Evolutionary conservation across 2,113 vertebrate species (phyloP).

Genomic region (Cavia aperea): DNA sequence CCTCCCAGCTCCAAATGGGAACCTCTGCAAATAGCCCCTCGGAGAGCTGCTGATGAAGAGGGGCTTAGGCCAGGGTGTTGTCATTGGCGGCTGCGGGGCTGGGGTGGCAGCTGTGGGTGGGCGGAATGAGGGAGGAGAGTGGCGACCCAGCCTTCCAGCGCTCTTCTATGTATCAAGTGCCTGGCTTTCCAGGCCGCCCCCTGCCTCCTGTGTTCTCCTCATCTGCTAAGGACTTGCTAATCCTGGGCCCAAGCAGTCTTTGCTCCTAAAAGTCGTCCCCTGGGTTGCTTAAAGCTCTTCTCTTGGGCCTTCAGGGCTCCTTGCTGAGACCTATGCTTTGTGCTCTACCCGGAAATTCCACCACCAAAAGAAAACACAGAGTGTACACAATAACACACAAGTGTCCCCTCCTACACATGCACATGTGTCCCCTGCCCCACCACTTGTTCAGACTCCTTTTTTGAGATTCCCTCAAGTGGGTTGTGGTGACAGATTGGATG

Average conservation of each 20-base stretch:
- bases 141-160: background rate
- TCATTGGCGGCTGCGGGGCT: background rate
- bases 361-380: background rate
- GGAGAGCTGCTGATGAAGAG: background rate
- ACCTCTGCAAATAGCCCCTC: slow-evolving; percentile 44
- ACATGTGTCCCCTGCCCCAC: slow-evolving; percentile 34
- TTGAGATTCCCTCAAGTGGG: slow-evolving; percentile 48
- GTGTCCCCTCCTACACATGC: background rate
- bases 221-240: background rate
- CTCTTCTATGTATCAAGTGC: background rate
- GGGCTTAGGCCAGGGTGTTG: slow-evolving; percentile 35
- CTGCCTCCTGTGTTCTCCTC: background rate
- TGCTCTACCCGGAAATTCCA: background rate
- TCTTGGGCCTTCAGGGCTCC: background rate
- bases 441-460: slow-evolving; percentile 15
- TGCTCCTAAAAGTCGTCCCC: background rate
- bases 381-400: background rate
- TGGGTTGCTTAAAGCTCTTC: background rate
- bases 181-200: background rate
- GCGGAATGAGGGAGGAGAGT: slow-evolving; percentile 25
- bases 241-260: background rate
- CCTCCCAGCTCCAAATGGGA: background rate
- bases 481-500: slow-evolving; percentile 44
- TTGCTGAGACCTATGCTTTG: background rate
- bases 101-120: slow-evolving; percentile 47